A percentile compares a stretch with the other conserved stretches of the same genome.
These are phyloP conservation scores for Sabatieria punctata DNA, from an alignment of 2,888 invertebrate species.

Conservation along the genomic window DNA sequence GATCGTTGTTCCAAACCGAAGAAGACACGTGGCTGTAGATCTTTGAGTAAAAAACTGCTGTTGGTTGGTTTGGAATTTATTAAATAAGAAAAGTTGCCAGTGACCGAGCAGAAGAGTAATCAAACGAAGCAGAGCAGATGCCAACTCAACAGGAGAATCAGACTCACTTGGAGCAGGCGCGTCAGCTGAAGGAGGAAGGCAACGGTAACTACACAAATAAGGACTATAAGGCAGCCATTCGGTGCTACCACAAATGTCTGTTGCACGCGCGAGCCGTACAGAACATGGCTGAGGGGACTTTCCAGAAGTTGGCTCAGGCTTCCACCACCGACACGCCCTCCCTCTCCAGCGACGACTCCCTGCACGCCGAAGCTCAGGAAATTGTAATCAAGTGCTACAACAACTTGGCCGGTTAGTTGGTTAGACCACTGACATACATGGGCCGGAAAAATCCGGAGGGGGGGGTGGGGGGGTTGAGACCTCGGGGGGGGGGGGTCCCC, in stretches of 20 bases:
- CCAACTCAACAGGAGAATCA: too few relatives aligned
- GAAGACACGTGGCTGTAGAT: too few relatives aligned
- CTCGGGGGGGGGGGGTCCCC: too few relatives aligned
- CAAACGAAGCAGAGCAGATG: too few relatives aligned
- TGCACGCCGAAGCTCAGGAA: not conserved
- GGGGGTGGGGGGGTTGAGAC: too few relatives aligned
- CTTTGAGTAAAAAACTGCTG: too few relatives aligned
- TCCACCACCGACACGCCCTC: not conserved
- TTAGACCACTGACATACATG: too few relatives aligned
- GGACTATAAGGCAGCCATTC: not conserved
- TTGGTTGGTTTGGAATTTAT: too few relatives aligned
- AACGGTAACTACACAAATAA: not conserved
- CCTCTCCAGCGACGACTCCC: not conserved
- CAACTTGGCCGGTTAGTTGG: conserved; percentile 11
- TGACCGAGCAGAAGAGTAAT: too few relatives aligned
- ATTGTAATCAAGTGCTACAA: conserved; percentile 11
- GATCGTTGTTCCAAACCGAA: too few relatives aligned
- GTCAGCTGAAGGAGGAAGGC: not conserved
- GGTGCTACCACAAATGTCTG: not conserved
- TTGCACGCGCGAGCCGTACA: not conserved
- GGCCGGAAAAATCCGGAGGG: too few relatives aligned
- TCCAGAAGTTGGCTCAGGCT: not conserved
- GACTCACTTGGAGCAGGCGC: not conserved
- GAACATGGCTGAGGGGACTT: not conserved
- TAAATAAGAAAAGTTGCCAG: too few relatives aligned